Evolutionary conservation across 2,888 invertebrate species (phyloP), one percentile per base, ranked within the genome.

Genomic region (Metopia argyrocephala): DNA sequence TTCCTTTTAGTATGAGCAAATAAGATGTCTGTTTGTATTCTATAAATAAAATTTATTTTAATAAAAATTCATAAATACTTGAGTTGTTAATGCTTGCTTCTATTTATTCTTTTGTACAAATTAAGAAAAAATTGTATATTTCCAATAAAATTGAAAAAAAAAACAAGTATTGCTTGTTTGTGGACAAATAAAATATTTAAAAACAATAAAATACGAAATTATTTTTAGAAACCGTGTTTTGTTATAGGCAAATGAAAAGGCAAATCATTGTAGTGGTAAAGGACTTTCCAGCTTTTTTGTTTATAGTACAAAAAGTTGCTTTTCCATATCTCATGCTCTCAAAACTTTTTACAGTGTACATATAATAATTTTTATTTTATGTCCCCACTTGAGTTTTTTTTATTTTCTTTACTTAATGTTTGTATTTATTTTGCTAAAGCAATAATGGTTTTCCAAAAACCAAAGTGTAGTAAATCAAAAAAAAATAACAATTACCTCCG

Each of bases 101-200:
- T n/a, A n/a, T n/a, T n/a, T n/a, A n/a, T n/a, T n/a, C n/a, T n/a
- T 21, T 31, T 18, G n/a, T n/a, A 62, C 62, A 62, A 62, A 62
- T 62, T 45, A n/a, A n/a, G n/a, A 46, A 45, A 18, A 31, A 62
- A 25, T n/a, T 23, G 46, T 46, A 46, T n/a, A 62, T 27, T 46
- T 62, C 18, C 7, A 4, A 62, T 45, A n/a, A n/a, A 62, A 46
- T 25, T 5, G 21, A n/a, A n/a, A n/a, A 1, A n/a, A n/a, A 46
- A 45, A 62, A 62, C 62, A 62, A 62, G 46, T 62, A 46, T 62
- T 25, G 46, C 46, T 62, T 45, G 21, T 46, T 57, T 46, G 31
- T 46, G n/a, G 20, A n/a, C 20, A 62, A 46, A 38, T 25, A 18
- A 62, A 57, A 62, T 25, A 23, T 5, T n/a, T 46, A 25, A 62